Evolutionary conservation across 1,140 invertebrate species (phyloP).

Genomic region (Drosophila simulans): DNA sequence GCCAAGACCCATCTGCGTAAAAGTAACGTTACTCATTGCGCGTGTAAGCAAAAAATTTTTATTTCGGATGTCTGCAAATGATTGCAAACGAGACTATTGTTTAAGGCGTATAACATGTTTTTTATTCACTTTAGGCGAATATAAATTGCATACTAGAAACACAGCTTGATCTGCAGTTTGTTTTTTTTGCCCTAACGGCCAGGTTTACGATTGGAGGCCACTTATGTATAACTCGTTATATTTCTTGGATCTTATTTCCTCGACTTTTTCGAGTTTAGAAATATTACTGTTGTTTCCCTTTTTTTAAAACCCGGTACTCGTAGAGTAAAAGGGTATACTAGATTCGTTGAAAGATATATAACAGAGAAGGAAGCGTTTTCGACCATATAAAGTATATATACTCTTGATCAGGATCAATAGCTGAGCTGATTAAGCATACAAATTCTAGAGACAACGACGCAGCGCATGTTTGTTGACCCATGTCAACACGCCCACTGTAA

Average conservation of each 20-base stretch:
- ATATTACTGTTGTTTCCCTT: slow-evolving; percentile 50
- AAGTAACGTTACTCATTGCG: slow-evolving; percentile 60
- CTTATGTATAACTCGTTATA: slow-evolving; percentile 53
- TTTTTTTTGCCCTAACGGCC: slow-evolving; percentile 32
- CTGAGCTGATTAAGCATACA: no score
- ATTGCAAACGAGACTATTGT: slow-evolving; percentile 51
- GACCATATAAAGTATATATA: no score
- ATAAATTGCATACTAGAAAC: background rate
- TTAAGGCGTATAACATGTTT: background rate
- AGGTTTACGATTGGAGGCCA: slow-evolving; percentile 78
- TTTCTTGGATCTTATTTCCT: slow-evolving; percentile 64
- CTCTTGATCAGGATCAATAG: no score
- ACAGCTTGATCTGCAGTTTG: background rate
- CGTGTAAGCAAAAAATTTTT: slow-evolving; percentile 71
- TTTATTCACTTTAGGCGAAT: slow-evolving; percentile 11
- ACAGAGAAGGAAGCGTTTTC: no score
- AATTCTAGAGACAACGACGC: no score
- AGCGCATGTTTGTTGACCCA: no score
- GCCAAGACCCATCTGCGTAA: background rate
- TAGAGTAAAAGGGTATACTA: no score
- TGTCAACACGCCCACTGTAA: no score
- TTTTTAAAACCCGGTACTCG: background rate
- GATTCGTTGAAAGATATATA: no score
- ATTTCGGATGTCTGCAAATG: slow-evolving; percentile 67
- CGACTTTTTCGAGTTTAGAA: slow-evolving; percentile 58